Percentiles rank a stretch among this genome's conserved stretches.
phyloP scores from a whole-genome alignment of 2,888 invertebrate genomes.

The Cylloceria caligata region DNA sequence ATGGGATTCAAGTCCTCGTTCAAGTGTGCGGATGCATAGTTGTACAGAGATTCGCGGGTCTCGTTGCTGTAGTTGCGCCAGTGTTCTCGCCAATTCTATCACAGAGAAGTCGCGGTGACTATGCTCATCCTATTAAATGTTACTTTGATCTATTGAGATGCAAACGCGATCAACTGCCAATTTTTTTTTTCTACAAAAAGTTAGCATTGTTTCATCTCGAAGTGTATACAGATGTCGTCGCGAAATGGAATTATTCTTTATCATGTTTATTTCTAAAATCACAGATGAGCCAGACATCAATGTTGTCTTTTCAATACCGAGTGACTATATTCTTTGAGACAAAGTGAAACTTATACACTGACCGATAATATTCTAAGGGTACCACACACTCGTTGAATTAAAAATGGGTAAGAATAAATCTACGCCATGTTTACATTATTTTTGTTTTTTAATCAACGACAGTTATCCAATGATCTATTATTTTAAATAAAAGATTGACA shows the following conservation, averaged over 20 bases:
- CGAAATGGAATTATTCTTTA: background rate
- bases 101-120: slow-evolving; percentile 51
- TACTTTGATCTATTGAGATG: slow-evolving; percentile 25
- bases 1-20: slow-evolving; percentile 26
- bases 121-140: slow-evolving; percentile 36
- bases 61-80: slow-evolving; percentile 58
- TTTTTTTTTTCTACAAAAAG: slow-evolving; percentile 1
- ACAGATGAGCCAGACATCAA: background rate
- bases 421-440: background rate
- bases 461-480: background rate
- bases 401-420: slow-evolving; percentile 56
- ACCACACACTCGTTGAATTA: background rate
- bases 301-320: background rate
- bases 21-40: slow-evolving; percentile 40
- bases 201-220: background rate
- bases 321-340: background rate
- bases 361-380: background rate
- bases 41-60: slow-evolving; percentile 57
- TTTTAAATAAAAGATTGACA: background rate
- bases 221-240: background rate
- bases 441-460: background rate
- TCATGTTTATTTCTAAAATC: background rate
- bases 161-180: slow-evolving; percentile 8
- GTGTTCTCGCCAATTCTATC: slow-evolving; percentile 55
- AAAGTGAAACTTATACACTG: background rate